Evolutionary conservation across 1,140 invertebrate species (phyloP).

Genomic region (Drosophila kikkawai): DNA sequence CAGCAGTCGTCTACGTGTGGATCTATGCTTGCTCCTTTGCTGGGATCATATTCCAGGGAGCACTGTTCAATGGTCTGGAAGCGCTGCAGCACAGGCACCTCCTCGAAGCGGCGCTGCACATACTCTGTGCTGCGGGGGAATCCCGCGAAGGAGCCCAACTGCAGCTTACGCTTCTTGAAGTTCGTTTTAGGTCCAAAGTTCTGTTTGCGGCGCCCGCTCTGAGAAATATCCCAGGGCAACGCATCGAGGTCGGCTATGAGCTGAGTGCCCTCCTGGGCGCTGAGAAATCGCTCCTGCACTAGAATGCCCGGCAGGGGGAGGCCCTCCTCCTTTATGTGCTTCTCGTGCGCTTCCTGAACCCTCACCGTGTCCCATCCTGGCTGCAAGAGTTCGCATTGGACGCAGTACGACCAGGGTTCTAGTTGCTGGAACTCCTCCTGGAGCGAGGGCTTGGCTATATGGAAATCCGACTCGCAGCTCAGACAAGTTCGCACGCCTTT

Average conservation of each 20-base stretch:
- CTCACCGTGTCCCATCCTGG: conserved; percentile 88
- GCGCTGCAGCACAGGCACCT: conserved; percentile 88
- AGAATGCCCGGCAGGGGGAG: conserved; percentile 90
- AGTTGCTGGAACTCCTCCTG: conserved; percentile 85
- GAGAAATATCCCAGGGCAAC: conserved; percentile 95
- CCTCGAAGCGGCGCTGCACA: conserved; percentile 92
- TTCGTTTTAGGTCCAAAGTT: conserved; percentile 99
- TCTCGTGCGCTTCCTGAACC: conserved; percentile 87
- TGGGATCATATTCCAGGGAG: conserved; percentile 96
- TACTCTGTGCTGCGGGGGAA: conserved; percentile 94
- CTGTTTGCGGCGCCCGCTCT: conserved; percentile 98
- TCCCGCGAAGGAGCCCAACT: conserved; percentile 92
- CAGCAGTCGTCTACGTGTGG: conserved; percentile 99
- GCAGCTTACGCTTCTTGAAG: conserved; percentile 97
- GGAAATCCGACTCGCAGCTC: conserved; percentile 91
- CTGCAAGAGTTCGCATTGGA: conserved; percentile 90
- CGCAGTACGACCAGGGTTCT: conserved; percentile 91
- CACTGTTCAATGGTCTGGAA: conserved; percentile 98
- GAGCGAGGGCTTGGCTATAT: conserved; percentile 86
- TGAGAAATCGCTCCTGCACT: conserved; percentile 92
- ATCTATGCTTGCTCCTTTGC: conserved; percentile 96
- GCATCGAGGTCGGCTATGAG: conserved; percentile 91
- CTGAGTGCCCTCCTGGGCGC: conserved; percentile 88
- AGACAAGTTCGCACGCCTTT: conserved; percentile 96
- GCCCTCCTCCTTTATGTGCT: conserved; percentile 87